Evolutionary conservation across 2,888 invertebrate species (phyloP), one percentile per base, ranked within the genome.

Genomic region (Eupithecia tripunctaria): DNA sequence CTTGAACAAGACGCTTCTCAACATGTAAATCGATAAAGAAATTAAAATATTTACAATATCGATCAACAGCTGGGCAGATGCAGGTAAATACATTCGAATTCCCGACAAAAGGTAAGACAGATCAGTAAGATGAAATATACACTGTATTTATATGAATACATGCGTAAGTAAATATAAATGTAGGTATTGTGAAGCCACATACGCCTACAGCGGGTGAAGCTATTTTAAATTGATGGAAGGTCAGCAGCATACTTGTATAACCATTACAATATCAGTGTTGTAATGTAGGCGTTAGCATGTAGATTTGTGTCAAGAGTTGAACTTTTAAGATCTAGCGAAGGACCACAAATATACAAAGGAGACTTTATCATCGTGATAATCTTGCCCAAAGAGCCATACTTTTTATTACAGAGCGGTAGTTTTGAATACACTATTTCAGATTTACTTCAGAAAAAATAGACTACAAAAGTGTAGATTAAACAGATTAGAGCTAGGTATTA

Each of bases 141-240:
- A 69, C n/a, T 47, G n/a, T 43, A 14, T 25, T 51, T n/a, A 32
- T 32, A 32, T 32, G 32, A 6, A 18, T 21, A 51, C 6, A n/a
- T 41, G 21, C 7, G 47, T 65, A 60, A 25, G 27, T 36, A 56
- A 18, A 47, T 27, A 32, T 67, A 56, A 65, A 41, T 36, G 63
- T 63, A 25, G 10, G 29, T 60, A 60, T 60, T 6, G 29, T 36
- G 59, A 29, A 63, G 68, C 18, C 18, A 67, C 64, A 70, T 43
- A 70, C 63, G 67, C 63, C 43, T 62, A 63, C 67, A 70, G 68
- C 68, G 74, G 71, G 71, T 73, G 69, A 67, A 77, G 84, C 93
- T 93, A 93, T 93, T 93, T 93, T 91, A 89, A 91, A 91, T 91
- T 88, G 86, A 89, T 88, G 88, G 89, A 93, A 93, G 92, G 92